A percentile compares a stretch with the other conserved stretches of the same genome.
Evolutionary conservation across 2,888 invertebrate species (phyloP).

Genomic region (Aproaerema taeniolella): DNA sequence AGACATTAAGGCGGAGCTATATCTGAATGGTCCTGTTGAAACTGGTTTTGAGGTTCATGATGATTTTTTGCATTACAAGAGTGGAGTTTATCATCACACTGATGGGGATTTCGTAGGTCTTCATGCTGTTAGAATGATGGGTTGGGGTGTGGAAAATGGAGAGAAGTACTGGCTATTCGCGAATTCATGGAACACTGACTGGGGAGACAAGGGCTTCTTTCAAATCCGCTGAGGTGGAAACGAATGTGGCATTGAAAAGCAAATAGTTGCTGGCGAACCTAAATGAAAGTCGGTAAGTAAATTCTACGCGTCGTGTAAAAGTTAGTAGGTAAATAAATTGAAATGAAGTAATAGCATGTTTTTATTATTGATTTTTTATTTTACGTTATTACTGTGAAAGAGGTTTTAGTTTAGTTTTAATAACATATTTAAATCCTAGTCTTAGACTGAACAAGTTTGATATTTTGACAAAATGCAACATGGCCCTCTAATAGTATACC

Average conservation of each 20-base stretch:
- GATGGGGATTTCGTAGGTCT: slow-evolving; percentile 86
- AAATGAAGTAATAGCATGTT: too few species aligned
- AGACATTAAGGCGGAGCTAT: slow-evolving; percentile 88
- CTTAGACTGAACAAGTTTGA: too few species aligned
- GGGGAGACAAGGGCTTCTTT: slow-evolving; percentile 93
- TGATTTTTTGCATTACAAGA: slow-evolving; percentile 90
- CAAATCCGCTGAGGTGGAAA: slow-evolving; percentile 89
- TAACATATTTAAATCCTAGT: too few species aligned
- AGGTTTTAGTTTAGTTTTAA: too few species aligned
- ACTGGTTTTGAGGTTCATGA: slow-evolving; percentile 91
- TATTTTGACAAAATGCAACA: too few species aligned
- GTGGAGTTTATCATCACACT: slow-evolving; percentile 83
- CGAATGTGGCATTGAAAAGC: slow-evolving; percentile 86
- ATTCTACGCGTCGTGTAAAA: too few species aligned
- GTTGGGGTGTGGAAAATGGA: slow-evolving; percentile 90
- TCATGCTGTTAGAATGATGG: slow-evolving; percentile 91
- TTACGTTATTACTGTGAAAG: too few species aligned
- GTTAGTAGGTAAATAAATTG: too few species aligned
- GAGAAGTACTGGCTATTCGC: slow-evolving; percentile 93
- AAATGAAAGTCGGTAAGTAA: too few species aligned
- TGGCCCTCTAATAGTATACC: too few species aligned
- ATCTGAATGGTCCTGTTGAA: slow-evolving; percentile 92
- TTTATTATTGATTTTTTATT: too few species aligned
- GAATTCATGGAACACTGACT: slow-evolving; percentile 96
- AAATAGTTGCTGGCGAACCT: slow-evolving; percentile 84